Evolutionary conservation across 37 sponge, comb jelly and placozoan species (phyloP), one percentile per base, ranked within the genome.

Genomic region (Tethya wilhelma): DNA sequence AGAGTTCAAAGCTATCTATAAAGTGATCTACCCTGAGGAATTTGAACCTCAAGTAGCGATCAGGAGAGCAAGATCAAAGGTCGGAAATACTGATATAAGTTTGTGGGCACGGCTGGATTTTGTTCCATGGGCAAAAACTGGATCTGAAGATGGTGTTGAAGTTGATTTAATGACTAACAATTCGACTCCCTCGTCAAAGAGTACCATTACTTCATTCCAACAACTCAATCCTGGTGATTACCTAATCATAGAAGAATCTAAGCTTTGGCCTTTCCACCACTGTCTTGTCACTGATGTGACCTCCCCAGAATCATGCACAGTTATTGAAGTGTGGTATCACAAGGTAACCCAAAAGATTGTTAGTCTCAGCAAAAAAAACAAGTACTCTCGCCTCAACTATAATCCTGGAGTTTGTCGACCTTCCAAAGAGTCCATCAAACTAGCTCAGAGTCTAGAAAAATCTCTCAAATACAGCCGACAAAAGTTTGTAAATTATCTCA

Each of bases 161-260:
- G 63, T 76, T 62, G 62, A 76, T 22, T 36, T 76, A 9, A 26
- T 76, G 34, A 20, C 39, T 2, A 76, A 76, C 30, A 39, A 38
- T 38, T 26, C 44, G 9, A 36, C 42, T 1, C 77, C 77, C 29
- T 29, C 63, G 30, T 76, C 63, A 25, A 76, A 76, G 44, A 76
- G 77, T 38, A 19, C 22, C n/a, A 76, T 76, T 6, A 7, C 25
- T 25, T 40, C 62, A 6, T 76, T 76, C 29, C 2, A 26, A n/a
- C 77, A 76, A 14, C 62, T 76, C 28, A 76, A 76, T 40, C 64
- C 77, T 14, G 77, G 77, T 0, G 77, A 76, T 60, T 76, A 76
- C 63, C 26, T 76, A 29, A 32, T 55, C 39, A 29, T 43, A 23
- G 44, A 62, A 39, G 77, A 62, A 62, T 5, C 29, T 19, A 64